Conservation (phyloP, 1,140 invertebrate species). For the Andricus grossulariae region DNA sequence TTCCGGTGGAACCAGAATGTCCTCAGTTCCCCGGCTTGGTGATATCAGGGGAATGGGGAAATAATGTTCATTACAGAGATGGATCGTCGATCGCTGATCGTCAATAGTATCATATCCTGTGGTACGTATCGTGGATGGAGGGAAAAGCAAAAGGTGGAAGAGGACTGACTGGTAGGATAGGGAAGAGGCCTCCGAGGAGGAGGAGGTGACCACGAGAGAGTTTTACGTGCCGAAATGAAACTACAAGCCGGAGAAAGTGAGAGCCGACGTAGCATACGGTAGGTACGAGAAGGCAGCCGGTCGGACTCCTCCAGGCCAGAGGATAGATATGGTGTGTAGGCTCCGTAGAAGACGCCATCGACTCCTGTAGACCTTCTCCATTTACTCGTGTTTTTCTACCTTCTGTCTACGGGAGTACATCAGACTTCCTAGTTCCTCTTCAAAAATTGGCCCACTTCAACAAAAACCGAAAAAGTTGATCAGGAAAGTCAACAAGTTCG, state of each 20-base stretch:
- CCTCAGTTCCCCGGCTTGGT: background rate
- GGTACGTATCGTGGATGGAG: background rate
- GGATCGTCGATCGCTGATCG: conserved; percentile 9
- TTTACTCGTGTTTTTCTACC: background rate
- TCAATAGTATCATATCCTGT: background rate
- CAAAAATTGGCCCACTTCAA: background rate
- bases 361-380: conserved; percentile 45
- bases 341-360: conserved; percentile 51
- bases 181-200: conserved; percentile 41
- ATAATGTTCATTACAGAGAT: conserved; percentile 3
- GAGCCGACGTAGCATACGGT: conserved; percentile 67
- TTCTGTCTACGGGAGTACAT: conserved; percentile 14
- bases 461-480: background rate
- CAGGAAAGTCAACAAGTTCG: background rate
- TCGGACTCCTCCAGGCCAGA: conserved; percentile 62
- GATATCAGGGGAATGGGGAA: background rate
- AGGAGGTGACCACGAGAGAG: conserved; percentile 63
- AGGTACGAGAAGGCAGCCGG: conserved; percentile 60
- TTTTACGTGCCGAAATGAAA: conserved; percentile 73
- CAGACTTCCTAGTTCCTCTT: background rate
- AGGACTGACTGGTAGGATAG: conserved; percentile 46
- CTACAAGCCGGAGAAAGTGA: conserved; percentile 74
- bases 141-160: conserved; percentile 31
- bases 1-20: background rate
- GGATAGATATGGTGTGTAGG: conserved; percentile 66